Percentiles rank a stretch among this genome's conserved stretches.
Evolutionary conservation across 2,888 invertebrate genomes (phyloP).

Genomic region (Eupithecia tripunctaria): DNA sequence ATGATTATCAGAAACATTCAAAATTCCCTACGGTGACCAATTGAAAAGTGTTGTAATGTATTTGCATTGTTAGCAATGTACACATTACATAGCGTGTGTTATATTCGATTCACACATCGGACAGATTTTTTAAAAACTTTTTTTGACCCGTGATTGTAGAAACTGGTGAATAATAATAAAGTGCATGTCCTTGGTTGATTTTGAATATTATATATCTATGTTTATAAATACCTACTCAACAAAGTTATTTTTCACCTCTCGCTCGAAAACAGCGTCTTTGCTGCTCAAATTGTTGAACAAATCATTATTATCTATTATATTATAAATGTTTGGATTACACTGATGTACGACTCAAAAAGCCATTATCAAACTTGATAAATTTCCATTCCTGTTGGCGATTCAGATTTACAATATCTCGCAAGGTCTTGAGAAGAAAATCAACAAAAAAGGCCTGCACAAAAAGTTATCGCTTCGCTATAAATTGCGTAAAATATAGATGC

Average conservation of each 20-base stretch:
- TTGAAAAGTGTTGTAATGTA: neutral
- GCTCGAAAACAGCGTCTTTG: too few species aligned
- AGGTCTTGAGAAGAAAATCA: neutral
- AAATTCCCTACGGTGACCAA: neutral
- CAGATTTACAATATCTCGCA: neutral
- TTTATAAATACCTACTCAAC: neutral
- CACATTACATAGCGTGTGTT: neutral
- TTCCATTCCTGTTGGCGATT: neutral
- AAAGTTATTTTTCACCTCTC: neutral
- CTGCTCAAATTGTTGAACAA: too few species aligned
- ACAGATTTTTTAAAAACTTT: conserved; percentile 60
- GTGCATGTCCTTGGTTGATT: neutral
- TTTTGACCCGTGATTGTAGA: neutral
- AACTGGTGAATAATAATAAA: neutral
- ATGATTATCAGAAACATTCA: neutral
- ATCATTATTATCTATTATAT: too few species aligned
- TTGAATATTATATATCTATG: neutral
- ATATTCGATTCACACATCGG: conserved; percentile 83
- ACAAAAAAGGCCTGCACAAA: neutral
- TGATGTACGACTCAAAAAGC: neutral
- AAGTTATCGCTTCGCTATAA: neutral
- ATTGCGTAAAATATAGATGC: too few species aligned
- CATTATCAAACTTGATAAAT: neutral
- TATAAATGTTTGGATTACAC: neutral
- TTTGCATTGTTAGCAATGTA: neutral